Conservation (phyloP, 2,797 vertebrate genomes). For the Enteromius mattozi region DNA sequence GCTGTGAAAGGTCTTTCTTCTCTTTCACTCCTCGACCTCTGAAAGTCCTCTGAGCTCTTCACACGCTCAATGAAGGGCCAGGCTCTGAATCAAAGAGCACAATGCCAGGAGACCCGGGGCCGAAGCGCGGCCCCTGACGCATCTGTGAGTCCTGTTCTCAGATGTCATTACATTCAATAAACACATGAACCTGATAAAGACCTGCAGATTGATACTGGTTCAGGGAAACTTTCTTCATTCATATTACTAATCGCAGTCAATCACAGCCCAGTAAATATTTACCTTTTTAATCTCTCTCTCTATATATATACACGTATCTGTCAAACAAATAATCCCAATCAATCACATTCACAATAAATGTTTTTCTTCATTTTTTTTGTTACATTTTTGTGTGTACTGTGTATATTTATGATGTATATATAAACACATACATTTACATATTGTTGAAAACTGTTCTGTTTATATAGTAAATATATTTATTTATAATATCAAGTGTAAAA, state of each 20-base stretch:
- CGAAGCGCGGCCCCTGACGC: constrained; percentile 65
- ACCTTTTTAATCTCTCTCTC: neutral
- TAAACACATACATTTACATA: too few relatives aligned
- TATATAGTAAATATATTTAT: too few relatives aligned
- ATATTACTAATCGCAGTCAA: neutral
- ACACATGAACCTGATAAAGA: neutral
- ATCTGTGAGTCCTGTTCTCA: neutral
- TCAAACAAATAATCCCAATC: too few relatives aligned
- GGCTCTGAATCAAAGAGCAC: constrained; percentile 81
- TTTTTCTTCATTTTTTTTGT: too few relatives aligned
- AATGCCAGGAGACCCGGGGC: constrained; percentile 82
- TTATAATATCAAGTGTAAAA: too few relatives aligned
- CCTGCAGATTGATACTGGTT: neutral
- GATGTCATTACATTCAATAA: neutral
- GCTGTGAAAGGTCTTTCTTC: constrained; percentile 72
- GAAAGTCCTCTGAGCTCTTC: constrained; percentile 83
- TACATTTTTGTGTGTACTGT: too few relatives aligned
- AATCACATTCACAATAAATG: too few relatives aligned
- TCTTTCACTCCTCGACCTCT: constrained; percentile 71
- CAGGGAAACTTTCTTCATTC: neutral
- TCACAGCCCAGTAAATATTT: neutral
- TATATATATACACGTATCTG: too few relatives aligned
- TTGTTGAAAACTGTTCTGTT: too few relatives aligned
- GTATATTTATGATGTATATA: too few relatives aligned
- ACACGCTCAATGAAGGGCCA: constrained; percentile 86